Base-by-base conservation (phyloP, 2,888 invertebrate species). In the Steromphala cineraria region DNA sequence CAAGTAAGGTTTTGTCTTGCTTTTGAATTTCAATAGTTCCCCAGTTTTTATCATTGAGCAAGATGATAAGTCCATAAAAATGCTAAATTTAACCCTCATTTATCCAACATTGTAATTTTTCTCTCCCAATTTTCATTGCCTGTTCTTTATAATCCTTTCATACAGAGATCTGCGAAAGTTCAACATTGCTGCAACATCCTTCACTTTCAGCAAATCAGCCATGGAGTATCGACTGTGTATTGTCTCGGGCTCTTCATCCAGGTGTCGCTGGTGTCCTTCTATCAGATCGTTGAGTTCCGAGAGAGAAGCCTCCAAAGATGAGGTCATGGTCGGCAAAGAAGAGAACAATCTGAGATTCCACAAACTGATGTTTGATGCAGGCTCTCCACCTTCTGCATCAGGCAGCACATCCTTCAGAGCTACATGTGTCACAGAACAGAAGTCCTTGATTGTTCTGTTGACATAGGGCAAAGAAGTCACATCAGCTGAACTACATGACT, bases 321-420 rank as follows among this genome's bases (percentile, higher is more conserved):
- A 77, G 4, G 88, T 85, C 89, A 91, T 89, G n/a, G 86, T 83
- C 3, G 81, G 52, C 4, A 80, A 75, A 3, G 89, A 86, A 7
- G 92, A 91, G 84, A 91, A 93, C 7, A 93, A 56, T 80, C 84
- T 86, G 15, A 89, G 82, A 40, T 82, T 81, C 93, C 93, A 93
- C 40, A 92, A 81, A 77, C 84, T 86, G 21, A 80, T 85, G 21
- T 75, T 80, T 1, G 19, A 80, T 17, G 78, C 40, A 4, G 79
- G 40, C 8, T n/a, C 46, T 15, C 31, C 56, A 40, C 28, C 19
- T 40, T 31, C 24, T 4, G 15, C 67, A 17, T 28, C 53, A 52
- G 53, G 53, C 52, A 24, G 8, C 21, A 67, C 28, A 2, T 67
- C 56, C 53, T 67, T 67, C 31, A 62, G 10, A 31, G 19, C 36